These are phyloP conservation scores for Sinonovacula constricta DNA, from an alignment of 1,140 invertebrate species.

Conservation along the genomic window DNA sequence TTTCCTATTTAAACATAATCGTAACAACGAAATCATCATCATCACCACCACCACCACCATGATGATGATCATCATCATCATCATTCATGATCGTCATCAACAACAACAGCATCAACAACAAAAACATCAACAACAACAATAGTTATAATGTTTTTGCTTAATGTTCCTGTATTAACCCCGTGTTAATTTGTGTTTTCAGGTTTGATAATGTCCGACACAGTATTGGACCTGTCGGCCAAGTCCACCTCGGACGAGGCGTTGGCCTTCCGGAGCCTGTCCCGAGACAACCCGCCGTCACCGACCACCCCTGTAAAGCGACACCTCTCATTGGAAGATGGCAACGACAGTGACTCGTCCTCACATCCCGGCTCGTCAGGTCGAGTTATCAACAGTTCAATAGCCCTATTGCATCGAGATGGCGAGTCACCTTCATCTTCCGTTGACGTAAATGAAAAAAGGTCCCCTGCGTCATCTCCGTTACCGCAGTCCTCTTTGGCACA, in stretches of 20 bases:
- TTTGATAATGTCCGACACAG: constrained; percentile 64
- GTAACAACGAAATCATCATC: no score
- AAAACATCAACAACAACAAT: no score
- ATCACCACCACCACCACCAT: no score
- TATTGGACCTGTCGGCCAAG: constrained; percentile 66
- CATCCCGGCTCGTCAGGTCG: constrained; percentile 27
- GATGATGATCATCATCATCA: no score
- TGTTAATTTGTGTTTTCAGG: no score
- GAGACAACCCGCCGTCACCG: constrained; percentile 38
- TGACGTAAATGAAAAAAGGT: constrained; percentile 33
- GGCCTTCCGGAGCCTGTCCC: constrained; percentile 1
- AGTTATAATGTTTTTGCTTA: no score
- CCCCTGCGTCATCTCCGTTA: constrained; percentile 32
- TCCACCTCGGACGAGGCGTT: constrained; percentile 5
- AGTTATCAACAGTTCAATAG: constrained; percentile 27
- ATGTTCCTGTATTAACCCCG: no score
- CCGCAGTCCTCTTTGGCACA: constrained; percentile 14
- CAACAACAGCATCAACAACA: no score
- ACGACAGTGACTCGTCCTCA: constrained; percentile 55
- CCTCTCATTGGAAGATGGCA: constrained; percentile 52
- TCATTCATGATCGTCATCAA: no score
- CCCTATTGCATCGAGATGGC: constrained; percentile 26
- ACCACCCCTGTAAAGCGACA: constrained; percentile 32
- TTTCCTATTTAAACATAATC: no score
- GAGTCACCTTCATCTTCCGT: constrained; percentile 44